Base-by-base conservation (phyloP, 2,888 invertebrate genomes). In the Laspeyria flexula region DNA sequence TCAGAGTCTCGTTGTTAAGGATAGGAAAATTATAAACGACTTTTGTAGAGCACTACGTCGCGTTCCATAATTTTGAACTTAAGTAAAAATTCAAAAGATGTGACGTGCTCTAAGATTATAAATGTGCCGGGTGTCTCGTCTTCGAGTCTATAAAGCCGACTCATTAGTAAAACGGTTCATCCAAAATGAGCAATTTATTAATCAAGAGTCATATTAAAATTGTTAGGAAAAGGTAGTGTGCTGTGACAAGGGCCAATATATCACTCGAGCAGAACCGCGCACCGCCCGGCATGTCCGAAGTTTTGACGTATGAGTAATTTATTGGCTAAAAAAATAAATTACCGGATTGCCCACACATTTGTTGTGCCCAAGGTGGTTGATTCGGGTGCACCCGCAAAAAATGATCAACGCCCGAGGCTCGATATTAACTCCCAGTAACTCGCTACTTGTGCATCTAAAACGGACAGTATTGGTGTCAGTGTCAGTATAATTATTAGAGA, bases 231-330 rank as follows among this genome's bases (percentile, higher is more conserved):
- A 83, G 79, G 82, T 77, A 77, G 77, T 75, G 74, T 81, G 78
- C 75, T 90, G 85, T 90, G 90, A 91, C 91, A 88, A 80, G 88
- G 60, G 64, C 84, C 88, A 81, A 92, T 92, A 91, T 88, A 90
- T 92, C 91, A 91, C 89, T 81, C 72, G 61, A 37, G 45, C 74
- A 77, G 72, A 77, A 75, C 76, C 78, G 73, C 79, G 75, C 69
- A 73, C 77, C 73, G 74, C 70, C 70, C 67, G 62, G 51, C 73
- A 78, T 78, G 84, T 84, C 84, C 85, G 71, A 86, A 85, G 81
- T 90, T 92, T 90, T 91, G 92, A 92, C 91, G 79, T 85, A 81
- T 90, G 92, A 92, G 91, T 91, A 85, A 92, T 91, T 90, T 92
- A 92, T 92, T 89, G 88, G 85, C 77, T 83, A 85, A 90, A 92